Evolutionary conservation across 2,113 vertebrate species (phyloP).

Genomic region (Forbesichthys papilliferus): DNA sequence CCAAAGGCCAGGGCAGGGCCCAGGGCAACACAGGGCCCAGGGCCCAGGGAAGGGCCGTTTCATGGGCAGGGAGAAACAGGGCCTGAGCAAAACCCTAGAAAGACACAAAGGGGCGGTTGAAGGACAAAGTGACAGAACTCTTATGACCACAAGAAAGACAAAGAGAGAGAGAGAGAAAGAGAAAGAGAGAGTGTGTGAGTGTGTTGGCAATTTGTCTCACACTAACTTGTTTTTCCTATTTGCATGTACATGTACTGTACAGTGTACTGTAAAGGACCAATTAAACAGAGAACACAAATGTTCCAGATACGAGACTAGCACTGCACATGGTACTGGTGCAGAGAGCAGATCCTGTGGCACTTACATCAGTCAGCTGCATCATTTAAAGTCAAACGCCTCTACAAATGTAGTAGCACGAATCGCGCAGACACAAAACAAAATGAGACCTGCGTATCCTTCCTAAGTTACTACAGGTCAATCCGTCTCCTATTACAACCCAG

Average conservation of each 20-base stretch:
- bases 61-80: conserved; percentile 19
- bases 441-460: conserved; percentile 57
- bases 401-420: background rate
- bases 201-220: background rate
- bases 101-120: conserved; percentile 48
- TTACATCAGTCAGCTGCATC: too few species aligned
- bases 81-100: conserved; percentile 43
- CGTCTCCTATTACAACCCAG: conserved; percentile 60
- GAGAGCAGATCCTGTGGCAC: conserved; percentile 28
- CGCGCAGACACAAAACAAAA: conserved; percentile 2
- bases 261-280: conserved; percentile 9
- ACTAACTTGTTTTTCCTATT: conserved; percentile 4
- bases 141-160: background rate
- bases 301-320: conserved; percentile 34
- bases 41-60: conserved; percentile 27
- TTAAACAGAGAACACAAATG: conserved; percentile 4
- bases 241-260: conserved; percentile 1
- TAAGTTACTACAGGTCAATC: conserved; percentile 40
- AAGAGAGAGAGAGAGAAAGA: background rate
- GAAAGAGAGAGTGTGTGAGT: background rate
- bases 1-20: conserved; percentile 12
- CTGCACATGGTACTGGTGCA: conserved; percentile 34
- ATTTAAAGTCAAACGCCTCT: too few species aligned
- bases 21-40: background rate
- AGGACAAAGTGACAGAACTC: conserved; percentile 14